phyloP scores from a whole-genome alignment of 1,140 invertebrate genomes.

The Orchesella cincta region DNA sequence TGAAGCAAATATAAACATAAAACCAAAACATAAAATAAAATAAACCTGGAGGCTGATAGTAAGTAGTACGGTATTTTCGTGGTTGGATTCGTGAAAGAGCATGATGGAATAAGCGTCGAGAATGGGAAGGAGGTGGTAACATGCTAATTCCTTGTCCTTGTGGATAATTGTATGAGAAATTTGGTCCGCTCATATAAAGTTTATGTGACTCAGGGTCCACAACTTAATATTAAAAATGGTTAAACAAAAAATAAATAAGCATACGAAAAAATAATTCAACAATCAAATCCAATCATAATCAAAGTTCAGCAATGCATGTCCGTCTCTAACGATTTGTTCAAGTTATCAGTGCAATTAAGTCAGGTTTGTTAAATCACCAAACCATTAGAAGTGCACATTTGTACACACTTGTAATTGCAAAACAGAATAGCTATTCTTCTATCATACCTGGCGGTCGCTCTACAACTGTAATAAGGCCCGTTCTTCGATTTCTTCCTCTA shows the following conservation, averaged over 20 bases:
- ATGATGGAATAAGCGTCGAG: constrained; percentile 43
- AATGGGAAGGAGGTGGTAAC: constrained; percentile 38
- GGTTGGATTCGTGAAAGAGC: constrained; percentile 49
- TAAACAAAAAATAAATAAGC: constrained; percentile 54
- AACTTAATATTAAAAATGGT: constrained; percentile 48
- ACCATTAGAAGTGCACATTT: too few relatives aligned
- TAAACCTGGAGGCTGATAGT: constrained; percentile 40
- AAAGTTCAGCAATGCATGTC: not conserved
- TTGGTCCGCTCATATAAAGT: constrained; percentile 46
- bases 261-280: constrained; percentile 53
- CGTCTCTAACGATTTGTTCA: too few relatives aligned
- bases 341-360: too few relatives aligned
- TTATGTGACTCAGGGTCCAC: constrained; percentile 50
- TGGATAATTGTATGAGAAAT: constrained; percentile 34
- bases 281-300: not conserved
- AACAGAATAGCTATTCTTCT: not conserved
- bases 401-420: constrained; percentile 32
- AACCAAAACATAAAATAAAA: constrained; percentile 54
- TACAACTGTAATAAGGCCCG: constrained; percentile 55
- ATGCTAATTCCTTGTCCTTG: constrained; percentile 40
- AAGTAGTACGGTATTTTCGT: constrained; percentile 43
- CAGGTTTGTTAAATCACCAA: too few relatives aligned
- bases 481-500: constrained; percentile 55
- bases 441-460: constrained; percentile 38
- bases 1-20: constrained; percentile 58